These are phyloP conservation scores for Puma concolor DNA, from an alignment of 2,113 vertebrate species.

Conservation along the genomic window DNA sequence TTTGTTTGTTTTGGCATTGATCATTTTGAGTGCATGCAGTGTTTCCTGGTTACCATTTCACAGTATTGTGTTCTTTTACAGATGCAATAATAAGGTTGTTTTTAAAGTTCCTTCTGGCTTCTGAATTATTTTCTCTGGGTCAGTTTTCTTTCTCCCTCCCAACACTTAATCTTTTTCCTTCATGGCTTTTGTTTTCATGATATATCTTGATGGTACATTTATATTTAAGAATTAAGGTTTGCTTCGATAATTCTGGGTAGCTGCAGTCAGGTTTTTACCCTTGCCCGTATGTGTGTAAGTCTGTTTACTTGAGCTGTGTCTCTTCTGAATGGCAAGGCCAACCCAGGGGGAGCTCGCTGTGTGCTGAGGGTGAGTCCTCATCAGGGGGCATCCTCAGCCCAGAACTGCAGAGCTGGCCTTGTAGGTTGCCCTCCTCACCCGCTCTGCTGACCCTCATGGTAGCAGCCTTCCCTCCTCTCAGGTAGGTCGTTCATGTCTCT, in stretches of 20 bases:
- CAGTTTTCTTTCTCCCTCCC: background rate
- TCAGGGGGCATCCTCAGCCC: background rate
- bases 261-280: background rate
- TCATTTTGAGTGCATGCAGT: background rate
- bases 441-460: background rate
- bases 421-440: background rate
- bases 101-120: slow-evolving; percentile 23
- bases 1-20: background rate
- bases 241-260: background rate
- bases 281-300: background rate
- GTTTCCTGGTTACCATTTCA: slow-evolving; percentile 1
- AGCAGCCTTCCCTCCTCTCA: background rate
- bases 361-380: background rate
- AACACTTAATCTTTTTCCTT: background rate
- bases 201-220: background rate
- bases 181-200: slow-evolving; percentile 8
- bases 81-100: background rate
- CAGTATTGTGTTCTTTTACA: background rate
- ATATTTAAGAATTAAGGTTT: background rate
- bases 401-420: background rate
- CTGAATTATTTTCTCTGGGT: slow-evolving; percentile 9
- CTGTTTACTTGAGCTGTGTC: background rate
- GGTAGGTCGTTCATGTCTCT: background rate
- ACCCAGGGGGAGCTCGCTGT: background rate
- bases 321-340: background rate